Base-by-base conservation (phyloP, 2,888 invertebrate species). In the Coecobrya sp. region DNA sequence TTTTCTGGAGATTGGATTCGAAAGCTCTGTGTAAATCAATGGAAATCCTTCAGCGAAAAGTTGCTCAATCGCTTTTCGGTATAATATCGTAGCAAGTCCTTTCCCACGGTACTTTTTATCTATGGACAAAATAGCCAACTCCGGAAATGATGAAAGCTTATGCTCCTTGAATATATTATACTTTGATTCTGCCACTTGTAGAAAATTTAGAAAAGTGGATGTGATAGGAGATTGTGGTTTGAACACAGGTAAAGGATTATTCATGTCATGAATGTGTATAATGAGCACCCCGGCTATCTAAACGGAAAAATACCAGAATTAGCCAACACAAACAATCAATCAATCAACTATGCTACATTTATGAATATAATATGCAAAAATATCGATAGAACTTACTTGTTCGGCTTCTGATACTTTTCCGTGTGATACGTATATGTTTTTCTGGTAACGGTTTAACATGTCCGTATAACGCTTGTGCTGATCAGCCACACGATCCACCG, bases 21-120 rank as follows among this genome's bases (percentile, higher is more conserved):
- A 81, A 76, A 93, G 93, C 55, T 55, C 65, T n/a, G 88, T 86
- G n/a, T 84, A 82, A 1, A 93, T 52, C 7, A 92, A 16, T 16
- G 79, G 93, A 52, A 59, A 65, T 55, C 89, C 76, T 11, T 84
- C 76, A 16, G 65, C 27, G 19, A 65, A 59, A 22, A 84, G 49
- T 27, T 85, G 42, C 0, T 4, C 22, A 16, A 85, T 68, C 13
- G 49, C 25, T 68, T n/a, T 22, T 0, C 16, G n/a, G 11, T 36
- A 82, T 8, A 82, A 19, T 7, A 49, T 19, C 10, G 70, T 86
- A 0, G 86, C 86, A 11, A 86, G 36, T 59, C 88, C 88, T 68
- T 55, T 49, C 0, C 88, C 88, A 8, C 88, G 81, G 30, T 19
- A 27, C 3, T 30, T 11, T 30, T 68, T 81, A 11, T 88, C 81